Conservation (phyloP, 2,797 vertebrate species). For the Betta splendens region DNA sequence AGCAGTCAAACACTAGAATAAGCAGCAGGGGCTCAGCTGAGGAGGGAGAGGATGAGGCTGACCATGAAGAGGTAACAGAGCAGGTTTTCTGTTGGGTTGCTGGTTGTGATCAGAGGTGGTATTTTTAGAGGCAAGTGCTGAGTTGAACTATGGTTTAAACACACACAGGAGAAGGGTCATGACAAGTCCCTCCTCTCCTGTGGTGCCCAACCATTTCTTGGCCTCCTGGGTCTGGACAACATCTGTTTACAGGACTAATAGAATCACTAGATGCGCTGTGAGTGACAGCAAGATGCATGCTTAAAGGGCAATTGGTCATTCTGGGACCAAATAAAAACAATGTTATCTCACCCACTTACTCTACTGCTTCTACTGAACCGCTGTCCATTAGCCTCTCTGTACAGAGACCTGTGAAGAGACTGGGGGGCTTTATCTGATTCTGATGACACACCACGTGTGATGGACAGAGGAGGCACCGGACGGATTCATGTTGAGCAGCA, state of each 20-base stretch:
- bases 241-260: conserved; percentile 26
- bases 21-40: no score
- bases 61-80: no score
- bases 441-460: conserved; percentile 29
- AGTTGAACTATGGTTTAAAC: background rate
- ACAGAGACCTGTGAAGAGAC: conserved; percentile 20
- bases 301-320: conserved; percentile 14
- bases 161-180: background rate
- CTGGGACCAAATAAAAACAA: conserved; percentile 7
- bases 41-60: no score
- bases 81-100: no score
- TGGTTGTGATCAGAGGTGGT: no score
- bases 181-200: background rate
- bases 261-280: conserved; percentile 14
- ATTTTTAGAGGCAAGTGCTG: background rate
- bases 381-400: conserved; percentile 56
- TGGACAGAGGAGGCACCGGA: no score
- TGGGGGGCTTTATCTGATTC: conserved; percentile 18
- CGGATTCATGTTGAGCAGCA: no score
- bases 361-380: conserved; percentile 40
- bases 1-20: no score
- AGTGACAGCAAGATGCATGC: conserved; percentile 8
- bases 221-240: conserved; percentile 17
- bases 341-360: conserved; percentile 27
- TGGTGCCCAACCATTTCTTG: background rate